These are phyloP conservation scores for Crotalus tigris DNA, from an alignment of 2,113 vertebrate genomes.

Conservation along the genomic window DNA sequence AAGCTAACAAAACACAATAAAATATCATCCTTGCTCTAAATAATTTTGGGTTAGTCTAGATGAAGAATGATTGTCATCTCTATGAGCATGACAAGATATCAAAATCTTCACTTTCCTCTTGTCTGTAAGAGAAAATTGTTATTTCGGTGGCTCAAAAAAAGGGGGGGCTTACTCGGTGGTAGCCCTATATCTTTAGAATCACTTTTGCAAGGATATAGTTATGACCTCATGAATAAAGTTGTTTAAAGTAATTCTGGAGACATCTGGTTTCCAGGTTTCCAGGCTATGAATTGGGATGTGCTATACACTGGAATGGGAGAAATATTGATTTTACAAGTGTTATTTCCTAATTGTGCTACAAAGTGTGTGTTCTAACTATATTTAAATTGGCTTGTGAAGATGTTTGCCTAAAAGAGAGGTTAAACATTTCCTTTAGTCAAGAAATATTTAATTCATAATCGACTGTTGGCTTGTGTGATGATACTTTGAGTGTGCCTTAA, in stretches of 20 bases:
- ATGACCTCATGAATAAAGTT: not conserved
- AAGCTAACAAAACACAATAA: not conserved
- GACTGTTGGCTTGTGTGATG: not conserved
- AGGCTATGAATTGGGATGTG: not conserved
- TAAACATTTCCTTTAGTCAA: not conserved
- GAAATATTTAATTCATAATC: not conserved
- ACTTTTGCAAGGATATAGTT: not conserved
- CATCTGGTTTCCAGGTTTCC: not conserved
- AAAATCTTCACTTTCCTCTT: not conserved
- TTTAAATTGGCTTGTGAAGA: not conserved
- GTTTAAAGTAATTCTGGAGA: not conserved
- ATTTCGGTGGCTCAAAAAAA: not conserved
- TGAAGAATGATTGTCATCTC: not conserved
- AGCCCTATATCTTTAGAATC: not conserved
- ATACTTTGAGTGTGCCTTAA: not conserved
- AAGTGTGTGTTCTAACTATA: not conserved
- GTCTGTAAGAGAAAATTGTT: not conserved
- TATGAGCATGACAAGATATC: not conserved
- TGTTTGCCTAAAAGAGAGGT: not conserved
- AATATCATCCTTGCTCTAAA: not conserved
- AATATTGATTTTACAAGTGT: not conserved
- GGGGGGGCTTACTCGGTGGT: not conserved
- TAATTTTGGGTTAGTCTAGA: not conserved
- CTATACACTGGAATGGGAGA: not conserved
- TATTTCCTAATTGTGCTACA: not conserved